Conservation (phyloP, 2,888 invertebrate genomes). For the Cephonodes hylas region DNA sequence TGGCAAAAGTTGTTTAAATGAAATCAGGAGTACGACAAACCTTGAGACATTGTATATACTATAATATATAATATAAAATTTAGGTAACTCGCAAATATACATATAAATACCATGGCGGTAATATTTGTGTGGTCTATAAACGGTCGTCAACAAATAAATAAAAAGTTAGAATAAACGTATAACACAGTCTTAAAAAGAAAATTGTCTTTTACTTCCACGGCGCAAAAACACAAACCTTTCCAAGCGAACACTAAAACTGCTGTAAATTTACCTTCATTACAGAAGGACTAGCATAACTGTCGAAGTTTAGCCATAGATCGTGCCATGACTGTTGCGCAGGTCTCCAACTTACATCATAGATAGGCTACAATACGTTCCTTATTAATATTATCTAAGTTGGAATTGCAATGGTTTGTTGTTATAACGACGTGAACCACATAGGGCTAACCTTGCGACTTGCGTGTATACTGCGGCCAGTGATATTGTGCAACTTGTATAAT, state of each 20-base stretch:
- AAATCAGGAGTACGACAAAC: not conserved
- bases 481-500: not conserved
- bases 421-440: no score
- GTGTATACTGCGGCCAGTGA: not conserved
- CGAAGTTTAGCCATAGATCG: constrained; percentile 45
- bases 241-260: not conserved
- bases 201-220: not conserved
- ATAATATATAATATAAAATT: no score
- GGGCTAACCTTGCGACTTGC: not conserved
- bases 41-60: no score
- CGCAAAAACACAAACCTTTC: not conserved
- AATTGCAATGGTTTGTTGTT: not conserved
- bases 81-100: no score
- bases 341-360: constrained; percentile 17
- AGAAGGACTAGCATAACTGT: constrained; percentile 33
- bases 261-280: constrained; percentile 36
- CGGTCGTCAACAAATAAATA: not conserved
- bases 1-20: not conserved
- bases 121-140: no score
- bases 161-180: not conserved
- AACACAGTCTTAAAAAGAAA: not conserved
- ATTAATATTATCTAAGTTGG: constrained; percentile 35
- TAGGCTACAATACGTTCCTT: constrained; percentile 18
- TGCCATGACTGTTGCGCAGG: constrained; percentile 22
- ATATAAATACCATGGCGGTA: no score